phyloP scores from a whole-genome alignment of 1,140 invertebrate species.

The Drosophila mojavensis region DNA sequence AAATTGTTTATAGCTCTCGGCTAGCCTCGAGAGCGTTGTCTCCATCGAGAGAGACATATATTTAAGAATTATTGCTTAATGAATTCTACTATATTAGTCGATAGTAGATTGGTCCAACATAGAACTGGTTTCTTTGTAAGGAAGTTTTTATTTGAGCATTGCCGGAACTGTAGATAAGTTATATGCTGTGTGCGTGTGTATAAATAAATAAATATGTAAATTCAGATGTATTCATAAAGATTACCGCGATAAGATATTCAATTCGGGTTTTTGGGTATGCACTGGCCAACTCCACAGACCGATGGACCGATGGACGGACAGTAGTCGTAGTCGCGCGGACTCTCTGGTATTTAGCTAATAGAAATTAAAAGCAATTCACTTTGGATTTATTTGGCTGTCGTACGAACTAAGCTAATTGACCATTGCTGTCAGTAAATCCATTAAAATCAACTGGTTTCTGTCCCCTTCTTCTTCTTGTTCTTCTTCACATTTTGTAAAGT shows the following conservation, averaged over 20 bases:
- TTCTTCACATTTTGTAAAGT: neutral
- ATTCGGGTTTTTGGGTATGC: slow-evolving; percentile 12
- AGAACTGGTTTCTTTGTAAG: slow-evolving; percentile 67
- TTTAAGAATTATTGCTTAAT: slow-evolving; percentile 61
- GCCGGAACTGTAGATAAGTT: slow-evolving; percentile 62
- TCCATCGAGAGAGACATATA: slow-evolving; percentile 27
- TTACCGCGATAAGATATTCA: slow-evolving; percentile 3
- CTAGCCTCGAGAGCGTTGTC: neutral
- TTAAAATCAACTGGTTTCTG: slow-evolving; percentile 58
- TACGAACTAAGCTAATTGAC: slow-evolving; percentile 67
- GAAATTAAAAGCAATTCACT: slow-evolving; percentile 32
- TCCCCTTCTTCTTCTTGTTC: neutral
- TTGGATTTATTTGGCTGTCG: slow-evolving; percentile 35
- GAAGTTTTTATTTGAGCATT: slow-evolving; percentile 50
- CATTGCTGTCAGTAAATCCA: slow-evolving; percentile 55
- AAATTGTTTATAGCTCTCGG: slow-evolving; percentile 12
- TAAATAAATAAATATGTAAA: slow-evolving; percentile 63
- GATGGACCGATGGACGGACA: neutral
- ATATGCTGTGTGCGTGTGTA: slow-evolving; percentile 13
- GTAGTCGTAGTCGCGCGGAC: neutral
- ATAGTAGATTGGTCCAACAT: slow-evolving; percentile 23
- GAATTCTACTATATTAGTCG: slow-evolving; percentile 54
- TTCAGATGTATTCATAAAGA: slow-evolving; percentile 15
- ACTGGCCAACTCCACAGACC: neutral
- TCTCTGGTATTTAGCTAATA: slow-evolving; percentile 7